phyloP scores from a whole-genome alignment of 2,113 vertebrate species.

The Nanorana parkeri region DNA sequence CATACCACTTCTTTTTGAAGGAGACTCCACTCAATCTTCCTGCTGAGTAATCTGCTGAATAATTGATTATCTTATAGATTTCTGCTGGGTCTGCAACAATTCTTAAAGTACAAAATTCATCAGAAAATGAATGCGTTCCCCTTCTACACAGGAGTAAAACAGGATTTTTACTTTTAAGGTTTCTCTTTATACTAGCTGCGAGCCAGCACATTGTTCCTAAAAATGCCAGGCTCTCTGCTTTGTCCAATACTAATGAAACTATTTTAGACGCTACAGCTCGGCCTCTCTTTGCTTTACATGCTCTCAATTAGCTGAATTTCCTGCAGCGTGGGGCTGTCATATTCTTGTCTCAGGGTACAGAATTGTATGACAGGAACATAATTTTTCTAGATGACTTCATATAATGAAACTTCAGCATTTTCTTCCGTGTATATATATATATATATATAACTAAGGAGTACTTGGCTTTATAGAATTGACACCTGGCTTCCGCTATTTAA shows the following conservation, averaged over 20 bases:
- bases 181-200: not conserved
- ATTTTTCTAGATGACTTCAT: conserved; percentile 10
- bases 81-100: conserved; percentile 40
- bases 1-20: conserved; percentile 47
- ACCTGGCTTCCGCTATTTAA: too few species aligned
- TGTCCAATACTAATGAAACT: not conserved
- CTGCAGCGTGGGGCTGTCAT: not conserved
- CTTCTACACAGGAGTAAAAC: conserved; percentile 5
- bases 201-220: not conserved
- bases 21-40: conserved; percentile 32
- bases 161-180: conserved; percentile 10
- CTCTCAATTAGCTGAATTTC: conserved; percentile 16
- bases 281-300: not conserved
- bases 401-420: not conserved
- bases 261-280: not conserved
- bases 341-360: conserved; percentile 1
- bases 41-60: conserved; percentile 53
- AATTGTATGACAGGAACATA: not conserved
- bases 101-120: conserved; percentile 39
- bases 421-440: too few species aligned
- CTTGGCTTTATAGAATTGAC: too few species aligned
- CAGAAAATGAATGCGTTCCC: conserved; percentile 24
- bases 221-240: not conserved
- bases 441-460: too few species aligned
- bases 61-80: conserved; percentile 54